Evolutionary conservation across 2,888 invertebrate species (phyloP).

Genomic region (Caenorhabditis drosophilae): DNA sequence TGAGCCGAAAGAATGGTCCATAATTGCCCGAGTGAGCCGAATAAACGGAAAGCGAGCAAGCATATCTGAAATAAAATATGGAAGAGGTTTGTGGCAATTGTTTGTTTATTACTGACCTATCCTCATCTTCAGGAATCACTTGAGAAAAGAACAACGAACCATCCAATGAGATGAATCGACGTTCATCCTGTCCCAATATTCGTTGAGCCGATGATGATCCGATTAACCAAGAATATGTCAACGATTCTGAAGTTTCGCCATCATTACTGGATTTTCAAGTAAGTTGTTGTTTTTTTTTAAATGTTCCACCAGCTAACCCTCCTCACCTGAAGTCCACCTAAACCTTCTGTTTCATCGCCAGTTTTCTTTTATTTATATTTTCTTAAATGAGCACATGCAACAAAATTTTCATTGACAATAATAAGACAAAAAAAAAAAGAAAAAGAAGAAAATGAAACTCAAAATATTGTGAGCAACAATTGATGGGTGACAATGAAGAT

Average conservation of each 20-base stretch:
- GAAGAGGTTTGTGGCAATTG: no score
- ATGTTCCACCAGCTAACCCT: no score
- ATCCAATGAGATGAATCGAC: constrained; percentile 65
- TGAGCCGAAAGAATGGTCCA: constrained; percentile 66
- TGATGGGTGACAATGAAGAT: no score
- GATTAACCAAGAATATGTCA: constrained; percentile 63
- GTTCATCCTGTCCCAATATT: constrained; percentile 53
- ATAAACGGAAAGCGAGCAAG: constrained; percentile 62
- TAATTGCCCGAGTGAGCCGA: constrained; percentile 65
- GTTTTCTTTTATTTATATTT: no score
- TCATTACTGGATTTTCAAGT: neutral
- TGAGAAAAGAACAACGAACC: constrained; percentile 66
- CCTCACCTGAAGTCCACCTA: neutral
- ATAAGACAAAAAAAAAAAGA: constrained; percentile 11
- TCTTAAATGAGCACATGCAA: no score
- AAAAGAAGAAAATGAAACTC: constrained; percentile 13
- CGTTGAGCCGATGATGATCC: constrained; percentile 52
- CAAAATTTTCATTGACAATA: no score
- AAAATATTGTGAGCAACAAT: no score
- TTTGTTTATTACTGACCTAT: no score
- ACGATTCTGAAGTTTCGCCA: constrained; percentile 53
- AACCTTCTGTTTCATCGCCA: neutral
- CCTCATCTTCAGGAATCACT: constrained; percentile 55
- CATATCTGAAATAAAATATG: constrained; percentile 56
- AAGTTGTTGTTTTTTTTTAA: no score